Conservation (phyloP, 2,888 invertebrate genomes). For the Callyntrura guangdongensis region DNA sequence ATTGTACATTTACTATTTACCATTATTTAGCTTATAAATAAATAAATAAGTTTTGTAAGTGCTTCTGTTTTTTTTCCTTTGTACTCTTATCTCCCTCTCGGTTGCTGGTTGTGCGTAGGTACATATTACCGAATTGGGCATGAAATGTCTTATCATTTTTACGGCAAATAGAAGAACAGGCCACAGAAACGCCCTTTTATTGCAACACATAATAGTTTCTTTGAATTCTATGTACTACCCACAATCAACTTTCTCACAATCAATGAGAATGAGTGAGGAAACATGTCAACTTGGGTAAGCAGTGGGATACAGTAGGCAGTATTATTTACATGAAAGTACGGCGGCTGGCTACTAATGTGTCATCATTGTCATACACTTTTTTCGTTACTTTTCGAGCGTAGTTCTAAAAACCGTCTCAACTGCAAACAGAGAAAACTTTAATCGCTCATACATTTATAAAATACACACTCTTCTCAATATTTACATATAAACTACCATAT, state of each 20-base stretch:
- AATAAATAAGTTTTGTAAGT: constrained; percentile 45
- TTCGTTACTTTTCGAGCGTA: background rate
- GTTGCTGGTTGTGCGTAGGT: background rate
- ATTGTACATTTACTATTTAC: background rate
- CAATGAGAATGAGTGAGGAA: constrained; percentile 53
- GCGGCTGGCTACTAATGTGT: background rate
- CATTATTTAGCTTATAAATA: constrained; percentile 37
- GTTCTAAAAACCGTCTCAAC: background rate
- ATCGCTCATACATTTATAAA: background rate
- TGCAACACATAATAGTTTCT: constrained; percentile 67
- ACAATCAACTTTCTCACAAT: constrained; percentile 40
- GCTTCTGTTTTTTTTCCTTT: constrained; percentile 47
- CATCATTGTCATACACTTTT: background rate
- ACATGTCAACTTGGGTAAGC: constrained; percentile 14
- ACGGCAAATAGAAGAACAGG: constrained; percentile 40
- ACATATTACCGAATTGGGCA: background rate
- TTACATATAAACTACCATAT: background rate
- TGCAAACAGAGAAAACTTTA: background rate
- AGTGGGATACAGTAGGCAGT: background rate
- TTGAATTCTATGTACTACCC: background rate
- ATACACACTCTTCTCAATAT: background rate
- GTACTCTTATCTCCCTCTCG: background rate
- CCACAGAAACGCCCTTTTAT: constrained; percentile 72
- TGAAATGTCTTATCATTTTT: constrained; percentile 50
- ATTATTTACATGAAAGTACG: background rate